Evolutionary conservation across 1,140 invertebrate genomes (phyloP), one percentile per base, ranked within the genome.

Genomic region (Drosophila lacteicornis): DNA sequence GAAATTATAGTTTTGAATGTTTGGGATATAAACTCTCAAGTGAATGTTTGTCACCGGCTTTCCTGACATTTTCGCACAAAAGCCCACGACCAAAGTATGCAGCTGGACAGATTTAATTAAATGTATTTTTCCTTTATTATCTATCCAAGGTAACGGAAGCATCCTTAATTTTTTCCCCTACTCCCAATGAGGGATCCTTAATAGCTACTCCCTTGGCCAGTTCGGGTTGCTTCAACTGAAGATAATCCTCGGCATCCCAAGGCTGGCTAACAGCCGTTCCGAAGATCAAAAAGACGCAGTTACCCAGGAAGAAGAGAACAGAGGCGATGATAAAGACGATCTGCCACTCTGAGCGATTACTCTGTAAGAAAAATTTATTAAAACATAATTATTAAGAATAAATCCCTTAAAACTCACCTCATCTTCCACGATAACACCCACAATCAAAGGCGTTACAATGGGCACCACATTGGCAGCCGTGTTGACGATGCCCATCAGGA

Each of bases 271-370:
- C 92, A 4, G 94, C 95, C 2, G 94, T 94, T 2, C 95, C 94
- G 80, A 96, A 96, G 2, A 96, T 67, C 19, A 96, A 68, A 80
- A 96, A 98, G 46, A 96, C 93, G 0, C 96, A 84, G 78, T 96
- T 96, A 5, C 96, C 95, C 47, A 95, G 67, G 25, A 95, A 93
- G 74, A 96, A 96, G 8, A 97, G 92, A 4, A 93, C 94, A 12
- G 96, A 94, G 1, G 96, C 94, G 12, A 97, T 94, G 79, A 95
- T 95, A 92, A 97, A 98, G 0, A 97, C 95, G 25, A 94, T 94
- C 71, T 95, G 94, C 97, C 97, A 98, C 80, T 95, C 93, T 0
- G 80, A 46, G 11, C 94, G 93, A 78, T 95, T 92, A 3, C 86
- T 83, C 95, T 95, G 36, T 0, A 73, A 66, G 1, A 19, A 1